Conservation (phyloP, 2,888 invertebrate genomes). For the Ornithoptera alexandrae region DNA sequence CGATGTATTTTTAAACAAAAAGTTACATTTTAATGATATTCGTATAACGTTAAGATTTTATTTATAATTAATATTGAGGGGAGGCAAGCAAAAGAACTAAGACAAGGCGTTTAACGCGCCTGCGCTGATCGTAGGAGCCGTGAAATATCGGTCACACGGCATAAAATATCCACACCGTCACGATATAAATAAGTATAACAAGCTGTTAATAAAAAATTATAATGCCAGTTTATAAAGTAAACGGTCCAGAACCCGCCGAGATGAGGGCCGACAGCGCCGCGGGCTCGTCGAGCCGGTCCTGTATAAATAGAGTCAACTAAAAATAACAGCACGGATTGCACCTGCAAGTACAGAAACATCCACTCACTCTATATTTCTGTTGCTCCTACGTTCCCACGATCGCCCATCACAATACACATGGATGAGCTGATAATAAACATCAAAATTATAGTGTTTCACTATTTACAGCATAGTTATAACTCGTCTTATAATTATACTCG, state of each 20-base stretch:
- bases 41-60: constrained; percentile 10
- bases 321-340: constrained; percentile 72
- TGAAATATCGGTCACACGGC: constrained; percentile 27
- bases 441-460: no score
- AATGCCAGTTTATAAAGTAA: constrained; percentile 34
- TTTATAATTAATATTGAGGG: constrained; percentile 16
- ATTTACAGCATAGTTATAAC: no score
- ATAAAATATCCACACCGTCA: constrained; percentile 22
- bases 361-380: constrained; percentile 30
- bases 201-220: constrained; percentile 28
- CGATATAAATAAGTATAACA: constrained; percentile 26
- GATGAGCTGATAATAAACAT: no score
- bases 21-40: no score
- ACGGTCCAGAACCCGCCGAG: constrained; percentile 40
- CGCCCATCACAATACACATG: not conserved
- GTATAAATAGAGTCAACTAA: constrained; percentile 72
- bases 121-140: constrained; percentile 1
- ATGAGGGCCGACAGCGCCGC: constrained; percentile 58
- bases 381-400: constrained; percentile 15
- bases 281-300: constrained; percentile 61
- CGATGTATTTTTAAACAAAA: no score
- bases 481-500: no score
- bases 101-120: not conserved
- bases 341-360: constrained; percentile 50
- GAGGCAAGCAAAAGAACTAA: constrained; percentile 14